Evolutionary conservation across 2,113 vertebrate genomes (phyloP), one percentile per base, ranked within the genome.

Genomic region (Elachura formosa): DNA sequence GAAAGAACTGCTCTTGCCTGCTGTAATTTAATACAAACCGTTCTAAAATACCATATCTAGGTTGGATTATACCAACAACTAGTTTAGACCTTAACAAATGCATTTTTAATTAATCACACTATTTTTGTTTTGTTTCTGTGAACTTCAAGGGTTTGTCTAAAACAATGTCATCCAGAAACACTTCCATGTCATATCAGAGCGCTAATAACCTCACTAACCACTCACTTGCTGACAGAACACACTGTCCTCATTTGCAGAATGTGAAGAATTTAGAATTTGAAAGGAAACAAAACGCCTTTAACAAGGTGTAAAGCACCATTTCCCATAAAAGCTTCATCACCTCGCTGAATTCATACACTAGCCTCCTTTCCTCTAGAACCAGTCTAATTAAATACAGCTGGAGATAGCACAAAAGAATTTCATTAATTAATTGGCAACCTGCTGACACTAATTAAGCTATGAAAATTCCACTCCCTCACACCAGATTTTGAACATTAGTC

Each of bases 351-450:
- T 76, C 81, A 21, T 66, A 95, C 94, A 96, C 95, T 90, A 89
- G 68, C 34, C 63, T 88, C 73, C 71, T 56, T 75, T 59, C 64
- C 46, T 87, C 73, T 76, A 75, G 36, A 76, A 41, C 73, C 79
- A 89, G 54, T 72, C 91, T 97, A 97, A 97, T 98, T 97, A 97
- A 97, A 97, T 97, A 96, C 89, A 96, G 92, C 95, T 97, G 95
- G 93, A 97, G 68, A 94, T 31, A 80, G 56, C 86, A 94, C 79
- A 94, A 96, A 97, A 96, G 76, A 97, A 94, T 96, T 93, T 95
- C 91, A 97, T 96, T 96, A 98, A 97, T 97, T 97, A 97, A 97
- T 95, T 96, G 95, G 87, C 94, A 98, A 95, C 93, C 91, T 93
- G 93, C 93, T 98, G 96, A 97, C 95, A 97, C 85, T 95, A 97